Percentiles rank a stretch among this genome's conserved stretches.
Evolutionary conservation across 2,888 invertebrate species (phyloP).

Genomic region (Neoitamus cyanurus): DNA sequence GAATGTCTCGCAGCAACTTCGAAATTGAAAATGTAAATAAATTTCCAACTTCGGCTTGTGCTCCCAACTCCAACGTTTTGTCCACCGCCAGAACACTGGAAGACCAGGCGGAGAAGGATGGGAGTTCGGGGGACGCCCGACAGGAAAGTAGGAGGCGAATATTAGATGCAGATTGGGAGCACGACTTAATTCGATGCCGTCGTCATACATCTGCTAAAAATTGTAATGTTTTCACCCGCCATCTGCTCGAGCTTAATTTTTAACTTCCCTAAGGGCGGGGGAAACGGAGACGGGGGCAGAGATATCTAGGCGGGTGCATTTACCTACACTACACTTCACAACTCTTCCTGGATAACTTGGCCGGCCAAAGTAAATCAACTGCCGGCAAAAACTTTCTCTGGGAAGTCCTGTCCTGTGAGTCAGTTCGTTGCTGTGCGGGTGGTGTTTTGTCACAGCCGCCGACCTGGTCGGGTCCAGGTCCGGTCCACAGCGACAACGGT

Average conservation of each 20-base stretch:
- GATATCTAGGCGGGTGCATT: background rate
- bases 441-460: background rate
- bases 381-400: slow-evolving; percentile 18
- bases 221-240: slow-evolving; percentile 27
- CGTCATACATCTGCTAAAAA: slow-evolving; percentile 20
- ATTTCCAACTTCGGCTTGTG: background rate
- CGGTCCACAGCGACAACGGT: background rate
- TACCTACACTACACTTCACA: background rate
- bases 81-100: background rate
- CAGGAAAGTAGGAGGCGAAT: background rate
- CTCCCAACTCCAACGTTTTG: background rate
- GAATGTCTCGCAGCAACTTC: background rate
- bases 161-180: slow-evolving; percentile 1
- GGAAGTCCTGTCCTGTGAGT: too few species aligned
- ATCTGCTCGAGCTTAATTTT: slow-evolving; percentile 35
- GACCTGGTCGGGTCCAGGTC: background rate
- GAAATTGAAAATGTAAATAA: slow-evolving; percentile 1
- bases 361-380: slow-evolving; percentile 31
- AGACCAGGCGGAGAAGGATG: background rate
- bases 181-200: background rate
- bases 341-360: background rate
- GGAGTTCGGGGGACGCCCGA: background rate
- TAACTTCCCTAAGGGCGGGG: background rate
- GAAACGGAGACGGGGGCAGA: background rate
- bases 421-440: background rate